Percentiles rank a stretch among this genome's conserved stretches.
Conservation (phyloP, 1,140 invertebrate species). For the Belonocnema kinseyi region DNA sequence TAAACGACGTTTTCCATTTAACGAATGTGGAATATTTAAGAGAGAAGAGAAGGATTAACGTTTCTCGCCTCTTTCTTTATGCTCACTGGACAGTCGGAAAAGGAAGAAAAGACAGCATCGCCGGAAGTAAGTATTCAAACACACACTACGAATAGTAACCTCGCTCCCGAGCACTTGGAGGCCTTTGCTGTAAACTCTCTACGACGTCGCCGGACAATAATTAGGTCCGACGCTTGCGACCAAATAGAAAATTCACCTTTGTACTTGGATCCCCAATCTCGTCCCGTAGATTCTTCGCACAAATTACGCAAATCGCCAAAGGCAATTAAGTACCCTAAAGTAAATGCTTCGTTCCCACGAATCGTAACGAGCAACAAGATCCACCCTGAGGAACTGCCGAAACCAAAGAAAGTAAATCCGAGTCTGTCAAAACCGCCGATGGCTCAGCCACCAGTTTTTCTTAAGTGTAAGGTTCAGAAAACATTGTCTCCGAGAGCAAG, state of each 20-base stretch:
- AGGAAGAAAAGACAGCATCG: constrained; percentile 71
- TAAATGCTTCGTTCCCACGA: constrained; percentile 58
- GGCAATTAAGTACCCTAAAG: constrained; percentile 63
- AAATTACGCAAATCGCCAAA: constrained; percentile 46
- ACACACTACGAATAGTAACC: constrained; percentile 58
- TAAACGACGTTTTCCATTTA: too few species aligned
- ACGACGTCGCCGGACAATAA: constrained; percentile 67
- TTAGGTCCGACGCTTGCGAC: constrained; percentile 39
- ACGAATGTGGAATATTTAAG: neutral
- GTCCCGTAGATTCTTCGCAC: neutral
- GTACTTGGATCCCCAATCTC: constrained; percentile 34
- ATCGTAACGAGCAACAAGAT: constrained; percentile 9
- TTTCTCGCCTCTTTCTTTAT: constrained; percentile 65
- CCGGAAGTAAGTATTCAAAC: constrained; percentile 77
- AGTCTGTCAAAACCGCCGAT: constrained; percentile 59
- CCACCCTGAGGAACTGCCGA: constrained; percentile 40
- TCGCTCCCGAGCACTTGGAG: constrained; percentile 47
- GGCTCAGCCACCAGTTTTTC: constrained; percentile 60
- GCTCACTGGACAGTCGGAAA: constrained; percentile 74
- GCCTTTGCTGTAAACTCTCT: constrained; percentile 52
- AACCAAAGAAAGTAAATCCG: constrained; percentile 50
- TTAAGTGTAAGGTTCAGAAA: constrained; percentile 64
- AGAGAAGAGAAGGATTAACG: constrained; percentile 42
- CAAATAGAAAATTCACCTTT: constrained; percentile 22
- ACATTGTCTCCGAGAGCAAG: constrained; percentile 27